These are phyloP conservation scores for Girardinichthys multiradiatus DNA, from an alignment of 2,113 vertebrate species.

Conservation along the genomic window DNA sequence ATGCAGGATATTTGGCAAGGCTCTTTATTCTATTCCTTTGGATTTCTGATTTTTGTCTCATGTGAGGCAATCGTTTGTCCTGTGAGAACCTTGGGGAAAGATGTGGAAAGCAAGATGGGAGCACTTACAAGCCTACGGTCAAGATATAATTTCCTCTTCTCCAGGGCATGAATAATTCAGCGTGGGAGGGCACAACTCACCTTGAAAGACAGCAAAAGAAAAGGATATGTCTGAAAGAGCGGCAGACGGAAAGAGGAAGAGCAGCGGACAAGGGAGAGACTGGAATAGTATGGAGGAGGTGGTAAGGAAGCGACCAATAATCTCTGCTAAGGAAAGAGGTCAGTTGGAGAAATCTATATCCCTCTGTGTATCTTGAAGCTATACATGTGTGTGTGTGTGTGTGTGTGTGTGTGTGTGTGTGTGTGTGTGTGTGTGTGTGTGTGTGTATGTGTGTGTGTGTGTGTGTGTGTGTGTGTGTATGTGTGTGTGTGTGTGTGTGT, in stretches of 20 bases:
- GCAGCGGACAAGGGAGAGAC: constrained; percentile 2
- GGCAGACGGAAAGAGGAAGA: constrained; percentile 23
- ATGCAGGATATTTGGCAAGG: too few species aligned
- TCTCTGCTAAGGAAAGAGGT: constrained; percentile 81
- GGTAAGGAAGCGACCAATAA: constrained; percentile 74
- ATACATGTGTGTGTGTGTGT: constrained; percentile 14
- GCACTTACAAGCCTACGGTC: constrained; percentile 19
- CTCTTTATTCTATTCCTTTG: not conserved
- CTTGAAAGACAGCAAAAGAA: constrained; percentile 32
- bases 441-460: constrained; percentile 27
- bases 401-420: constrained; percentile 19
- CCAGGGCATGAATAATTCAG: constrained; percentile 78
- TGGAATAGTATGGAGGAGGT: constrained; percentile 69
- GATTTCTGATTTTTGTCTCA: not conserved
- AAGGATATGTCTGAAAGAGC: constrained; percentile 46
- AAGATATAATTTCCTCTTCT: constrained; percentile 74
- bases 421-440: constrained; percentile 6
- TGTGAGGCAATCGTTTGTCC: not conserved
- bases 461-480: constrained; percentile 12
- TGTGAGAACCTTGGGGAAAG: not conserved
- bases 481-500: constrained; percentile 16
- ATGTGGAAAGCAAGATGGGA: constrained; percentile 21
- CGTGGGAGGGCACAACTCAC: constrained; percentile 15
- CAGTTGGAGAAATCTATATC: constrained; percentile 42
- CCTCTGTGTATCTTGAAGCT: constrained; percentile 5